A percentile compares a stretch with the other conserved stretches of the same genome.
Evolutionary conservation across 2,888 invertebrate species (phyloP).

Genomic region (Cosmia trapezina): DNA sequence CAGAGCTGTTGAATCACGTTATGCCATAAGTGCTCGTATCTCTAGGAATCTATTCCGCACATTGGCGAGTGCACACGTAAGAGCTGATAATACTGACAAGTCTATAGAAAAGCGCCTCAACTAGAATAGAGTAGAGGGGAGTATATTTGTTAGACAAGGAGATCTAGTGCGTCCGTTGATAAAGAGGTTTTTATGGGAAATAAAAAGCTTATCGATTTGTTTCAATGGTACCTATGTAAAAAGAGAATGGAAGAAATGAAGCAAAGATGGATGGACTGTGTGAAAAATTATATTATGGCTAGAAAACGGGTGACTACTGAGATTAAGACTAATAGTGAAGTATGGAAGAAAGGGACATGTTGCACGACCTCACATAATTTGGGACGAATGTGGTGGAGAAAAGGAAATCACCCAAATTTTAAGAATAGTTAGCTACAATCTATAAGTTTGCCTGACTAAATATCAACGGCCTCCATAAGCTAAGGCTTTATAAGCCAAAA

Average conservation of each 20-base stretch:
- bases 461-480: too few relatives aligned
- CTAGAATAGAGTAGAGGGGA: too few relatives aligned
- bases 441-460: too few relatives aligned
- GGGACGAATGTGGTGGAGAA: background rate
- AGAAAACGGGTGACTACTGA: background rate
- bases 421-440: too few relatives aligned
- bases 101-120: background rate
- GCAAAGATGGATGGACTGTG: too few relatives aligned
- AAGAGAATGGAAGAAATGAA: too few relatives aligned
- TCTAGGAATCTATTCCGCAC: constrained; percentile 39
- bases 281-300: background rate
- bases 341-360: background rate
- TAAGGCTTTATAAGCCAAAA: too few relatives aligned
- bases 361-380: background rate
- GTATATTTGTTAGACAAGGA: too few relatives aligned
- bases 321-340: background rate
- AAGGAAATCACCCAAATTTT: background rate
- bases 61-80: constrained; percentile 6
- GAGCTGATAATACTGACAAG: constrained; percentile 8
- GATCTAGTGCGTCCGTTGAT: background rate
- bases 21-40: constrained; percentile 18
- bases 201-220: background rate
- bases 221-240: background rate
- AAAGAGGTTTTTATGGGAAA: background rate
- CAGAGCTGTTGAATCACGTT: constrained; percentile 20